A percentile compares a stretch with the other conserved stretches of the same genome.
Conservation (phyloP, 2,797 vertebrate genomes). For the Thripadectes ignobilis region DNA sequence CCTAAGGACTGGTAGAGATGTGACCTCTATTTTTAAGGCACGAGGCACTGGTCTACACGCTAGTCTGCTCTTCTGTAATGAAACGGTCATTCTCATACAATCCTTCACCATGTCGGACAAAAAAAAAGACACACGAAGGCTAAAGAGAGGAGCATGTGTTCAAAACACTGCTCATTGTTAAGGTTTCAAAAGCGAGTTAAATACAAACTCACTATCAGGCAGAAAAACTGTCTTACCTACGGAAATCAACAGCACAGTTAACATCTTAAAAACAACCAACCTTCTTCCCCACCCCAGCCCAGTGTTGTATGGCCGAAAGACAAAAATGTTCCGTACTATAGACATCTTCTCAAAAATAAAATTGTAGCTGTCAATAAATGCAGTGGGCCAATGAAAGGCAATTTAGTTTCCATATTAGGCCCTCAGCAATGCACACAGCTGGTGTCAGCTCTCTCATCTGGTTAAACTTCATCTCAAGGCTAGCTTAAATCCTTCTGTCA, state of each 20-base stretch:
- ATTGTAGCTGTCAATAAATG: neutral
- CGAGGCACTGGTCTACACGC: neutral
- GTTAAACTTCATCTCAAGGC: neutral
- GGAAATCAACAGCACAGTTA: neutral
- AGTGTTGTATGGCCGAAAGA: neutral
- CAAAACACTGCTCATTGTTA: neutral
- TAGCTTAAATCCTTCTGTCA: neutral
- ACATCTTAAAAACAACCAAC: neutral
- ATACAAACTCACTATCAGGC: neutral
- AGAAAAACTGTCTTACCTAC: neutral
- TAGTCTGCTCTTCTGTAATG: neutral
- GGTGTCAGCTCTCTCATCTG: neutral
- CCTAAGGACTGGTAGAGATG: neutral
- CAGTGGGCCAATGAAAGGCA: neutral
- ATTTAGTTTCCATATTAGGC: neutral
- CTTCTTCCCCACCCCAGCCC: neutral
- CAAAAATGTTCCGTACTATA: neutral
- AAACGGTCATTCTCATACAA: neutral
- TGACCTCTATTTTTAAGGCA: neutral
- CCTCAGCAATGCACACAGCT: neutral
- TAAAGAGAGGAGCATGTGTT: neutral
- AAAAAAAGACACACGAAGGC: neutral
- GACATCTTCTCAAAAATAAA: neutral
- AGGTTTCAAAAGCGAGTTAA: neutral
- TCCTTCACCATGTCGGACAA: neutral